phyloP scores from a whole-genome alignment of 2,797 vertebrate species.

The Amniataba percoides region DNA sequence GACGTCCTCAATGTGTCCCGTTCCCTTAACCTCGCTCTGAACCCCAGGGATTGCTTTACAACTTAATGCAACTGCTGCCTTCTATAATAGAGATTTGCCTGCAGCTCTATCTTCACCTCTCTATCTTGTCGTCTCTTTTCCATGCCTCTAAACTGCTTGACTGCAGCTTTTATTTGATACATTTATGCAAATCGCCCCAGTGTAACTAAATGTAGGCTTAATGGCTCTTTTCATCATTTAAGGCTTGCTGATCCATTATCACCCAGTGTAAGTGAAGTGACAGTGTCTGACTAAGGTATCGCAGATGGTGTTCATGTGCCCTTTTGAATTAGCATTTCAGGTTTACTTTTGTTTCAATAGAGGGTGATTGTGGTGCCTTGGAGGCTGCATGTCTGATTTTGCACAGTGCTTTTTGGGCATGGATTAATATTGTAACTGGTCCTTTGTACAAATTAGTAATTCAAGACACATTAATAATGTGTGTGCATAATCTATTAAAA shows the following conservation, averaged over 20 bases:
- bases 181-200: constrained; percentile 59
- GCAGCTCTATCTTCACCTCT: constrained; percentile 41
- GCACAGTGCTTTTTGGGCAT: constrained; percentile 3
- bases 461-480: constrained; percentile 30
- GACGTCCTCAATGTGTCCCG: constrained; percentile 58
- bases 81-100: constrained; percentile 47
- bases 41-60: constrained; percentile 67
- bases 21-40: constrained; percentile 71
- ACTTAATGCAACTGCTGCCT: constrained; percentile 46
- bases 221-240: constrained; percentile 62
- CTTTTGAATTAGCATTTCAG: constrained; percentile 43
- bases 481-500: constrained; percentile 15
- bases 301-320: constrained; percentile 47
- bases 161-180: constrained; percentile 61
- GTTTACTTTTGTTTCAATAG: constrained; percentile 52
- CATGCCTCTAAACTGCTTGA: constrained; percentile 31
- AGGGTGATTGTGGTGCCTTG: constrained; percentile 4
- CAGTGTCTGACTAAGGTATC: constrained; percentile 43
- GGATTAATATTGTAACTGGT: constrained; percentile 19
- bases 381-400: constrained; percentile 28
- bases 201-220: constrained; percentile 60
- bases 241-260: constrained; percentile 59
- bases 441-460: constrained; percentile 34
- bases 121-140: constrained; percentile 22
- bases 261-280: constrained; percentile 42